These are phyloP conservation scores for Galerucella pusilla DNA, from an alignment of 2,888 invertebrate genomes.

Conservation along the genomic window DNA sequence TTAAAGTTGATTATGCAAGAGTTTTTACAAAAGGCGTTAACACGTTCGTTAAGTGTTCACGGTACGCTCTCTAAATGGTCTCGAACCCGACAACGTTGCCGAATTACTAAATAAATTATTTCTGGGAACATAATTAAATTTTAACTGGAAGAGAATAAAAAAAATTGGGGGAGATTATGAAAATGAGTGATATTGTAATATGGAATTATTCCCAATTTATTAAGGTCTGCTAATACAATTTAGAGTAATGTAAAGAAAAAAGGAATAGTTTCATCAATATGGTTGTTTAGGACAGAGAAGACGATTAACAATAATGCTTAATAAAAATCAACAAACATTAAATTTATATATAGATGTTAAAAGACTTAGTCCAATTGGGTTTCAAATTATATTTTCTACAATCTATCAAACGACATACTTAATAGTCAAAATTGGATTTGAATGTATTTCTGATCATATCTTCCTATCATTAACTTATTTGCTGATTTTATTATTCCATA, in stretches of 20 bases:
- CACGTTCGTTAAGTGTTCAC: slow-evolving; percentile 41
- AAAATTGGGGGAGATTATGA: neutral
- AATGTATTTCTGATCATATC: neutral
- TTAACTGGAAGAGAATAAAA: slow-evolving; percentile 28
- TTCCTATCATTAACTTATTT: neutral
- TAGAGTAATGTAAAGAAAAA: too few relatives aligned
- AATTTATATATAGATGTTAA: too few relatives aligned
- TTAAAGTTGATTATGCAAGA: slow-evolving; percentile 46
- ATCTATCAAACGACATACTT: neutral
- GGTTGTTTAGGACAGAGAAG: too few relatives aligned
- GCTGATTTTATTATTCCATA: neutral
- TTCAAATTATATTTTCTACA: too few relatives aligned
- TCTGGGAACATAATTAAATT: slow-evolving; percentile 39
- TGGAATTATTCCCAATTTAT: neutral
- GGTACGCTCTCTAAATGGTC: slow-evolving; percentile 31
- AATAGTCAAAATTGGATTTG: neutral
- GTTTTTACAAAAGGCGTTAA: slow-evolving; percentile 46
- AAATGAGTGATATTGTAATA: slow-evolving; percentile 12
- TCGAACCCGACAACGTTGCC: slow-evolving; percentile 32
- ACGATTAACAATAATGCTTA: neutral
- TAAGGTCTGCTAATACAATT: neutral
- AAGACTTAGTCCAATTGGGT: too few relatives aligned
- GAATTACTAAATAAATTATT: slow-evolving; percentile 41
- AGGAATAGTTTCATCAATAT: too few relatives aligned
- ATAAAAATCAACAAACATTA: neutral